Evolutionary conservation across 2,888 invertebrate genomes (phyloP).

Genomic region (Gymnocheta viridis): DNA sequence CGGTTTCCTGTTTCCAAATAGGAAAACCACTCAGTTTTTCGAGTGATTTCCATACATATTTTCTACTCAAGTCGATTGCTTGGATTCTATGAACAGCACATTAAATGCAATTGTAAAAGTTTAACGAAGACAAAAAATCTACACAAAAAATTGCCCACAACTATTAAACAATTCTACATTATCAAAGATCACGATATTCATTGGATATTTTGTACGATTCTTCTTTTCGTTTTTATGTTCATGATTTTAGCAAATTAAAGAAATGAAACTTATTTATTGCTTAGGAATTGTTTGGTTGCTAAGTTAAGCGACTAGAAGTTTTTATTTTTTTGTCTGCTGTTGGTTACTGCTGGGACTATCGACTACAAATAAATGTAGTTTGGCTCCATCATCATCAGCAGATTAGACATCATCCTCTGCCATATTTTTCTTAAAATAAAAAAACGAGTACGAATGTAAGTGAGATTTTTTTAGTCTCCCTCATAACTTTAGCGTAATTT

Average conservation of each 20-base stretch:
- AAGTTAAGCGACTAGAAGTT: constrained; percentile 28
- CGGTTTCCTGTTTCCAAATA: constrained; percentile 52
- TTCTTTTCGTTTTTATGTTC: constrained; percentile 35
- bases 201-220: constrained; percentile 48
- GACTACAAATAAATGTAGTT: too few species aligned
- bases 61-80: too few species aligned
- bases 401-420: constrained; percentile 19
- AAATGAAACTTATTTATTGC: constrained; percentile 67
- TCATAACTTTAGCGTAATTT: constrained; percentile 65
- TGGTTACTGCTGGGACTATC: constrained; percentile 11
- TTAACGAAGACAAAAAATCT: background rate
- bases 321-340: constrained; percentile 20
- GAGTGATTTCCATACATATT: too few species aligned
- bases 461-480: constrained; percentile 45
- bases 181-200: constrained; percentile 69
- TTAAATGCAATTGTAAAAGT: too few species aligned
- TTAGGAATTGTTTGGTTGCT: constrained; percentile 28
- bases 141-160: constrained; percentile 54
- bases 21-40: too few species aligned
- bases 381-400: constrained; percentile 9
- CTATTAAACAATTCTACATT: constrained; percentile 65
- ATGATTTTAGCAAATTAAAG: constrained; percentile 70
- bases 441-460: constrained; percentile 16
- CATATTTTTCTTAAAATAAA: constrained; percentile 5
- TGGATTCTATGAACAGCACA: too few species aligned